Evolutionary conservation across 2,113 vertebrate species (phyloP).

Genomic region (Willisornis vidua): DNA sequence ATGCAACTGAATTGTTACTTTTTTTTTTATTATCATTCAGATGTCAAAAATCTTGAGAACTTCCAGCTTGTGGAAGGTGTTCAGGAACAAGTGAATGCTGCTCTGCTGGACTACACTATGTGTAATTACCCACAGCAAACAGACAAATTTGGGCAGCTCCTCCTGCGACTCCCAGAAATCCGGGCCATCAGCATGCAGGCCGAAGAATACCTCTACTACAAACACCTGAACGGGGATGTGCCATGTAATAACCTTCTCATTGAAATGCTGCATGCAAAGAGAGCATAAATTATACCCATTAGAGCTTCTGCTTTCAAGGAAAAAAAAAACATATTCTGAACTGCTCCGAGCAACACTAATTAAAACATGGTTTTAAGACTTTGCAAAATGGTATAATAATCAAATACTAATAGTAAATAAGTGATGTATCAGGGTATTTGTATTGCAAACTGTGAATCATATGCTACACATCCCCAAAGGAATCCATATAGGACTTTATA

Average conservation of each 20-base stretch:
- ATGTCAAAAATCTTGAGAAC: constrained; percentile 98
- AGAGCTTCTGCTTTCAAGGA: constrained; percentile 63
- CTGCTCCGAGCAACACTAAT: constrained; percentile 72
- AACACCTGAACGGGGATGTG: constrained; percentile 98
- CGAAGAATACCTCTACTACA: constrained; percentile 98
- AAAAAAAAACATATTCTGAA: constrained; percentile 68
- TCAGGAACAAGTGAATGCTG: constrained; percentile 95
- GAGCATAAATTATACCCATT: constrained; percentile 79
- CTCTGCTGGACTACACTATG: constrained; percentile 95
- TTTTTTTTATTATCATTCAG: constrained; percentile 67
- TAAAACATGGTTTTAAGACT: constrained; percentile 71
- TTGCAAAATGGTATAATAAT: constrained; percentile 75
- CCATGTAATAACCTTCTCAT: constrained; percentile 99
- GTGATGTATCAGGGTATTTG: constrained; percentile 84
- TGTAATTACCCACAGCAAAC: constrained; percentile 97
- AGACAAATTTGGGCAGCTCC: constrained; percentile 96
- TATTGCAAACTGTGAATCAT: constrained; percentile 83
- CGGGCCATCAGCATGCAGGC: constrained; percentile 97
- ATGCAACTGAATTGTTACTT: constrained; percentile 31
- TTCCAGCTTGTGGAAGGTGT: constrained; percentile 97
- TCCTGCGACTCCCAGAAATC: constrained; percentile 94
- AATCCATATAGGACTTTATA: constrained; percentile 55
- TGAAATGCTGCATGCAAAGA: constrained; percentile 98
- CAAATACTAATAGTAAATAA: constrained; percentile 79
- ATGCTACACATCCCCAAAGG: constrained; percentile 73